These are phyloP conservation scores for Falcunculus frontatus DNA, from an alignment of 2,113 vertebrate species.

Conservation along the genomic window DNA sequence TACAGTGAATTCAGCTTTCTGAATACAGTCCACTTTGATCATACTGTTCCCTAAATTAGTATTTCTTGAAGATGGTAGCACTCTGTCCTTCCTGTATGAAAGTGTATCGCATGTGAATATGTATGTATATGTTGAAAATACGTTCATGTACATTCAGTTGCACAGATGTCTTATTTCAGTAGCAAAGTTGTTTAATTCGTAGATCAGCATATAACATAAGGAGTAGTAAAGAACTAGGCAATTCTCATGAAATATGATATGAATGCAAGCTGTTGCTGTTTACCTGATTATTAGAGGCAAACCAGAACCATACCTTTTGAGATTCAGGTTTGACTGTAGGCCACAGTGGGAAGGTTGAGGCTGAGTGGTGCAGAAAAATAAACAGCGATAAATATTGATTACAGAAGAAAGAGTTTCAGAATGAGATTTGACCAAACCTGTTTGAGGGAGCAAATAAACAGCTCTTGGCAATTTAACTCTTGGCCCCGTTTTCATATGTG, in stretches of 20 bases:
- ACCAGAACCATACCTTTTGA: neutral
- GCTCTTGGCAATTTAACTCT: neutral
- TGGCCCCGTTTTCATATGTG: accelerated
- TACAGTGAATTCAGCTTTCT: neutral
- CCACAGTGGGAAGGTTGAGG: neutral
- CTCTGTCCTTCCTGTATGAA: neutral
- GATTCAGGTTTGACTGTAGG: neutral
- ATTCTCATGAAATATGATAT: neutral
- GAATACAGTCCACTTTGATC: neutral
- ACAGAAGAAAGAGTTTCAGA: neutral
- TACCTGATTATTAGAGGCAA: neutral
- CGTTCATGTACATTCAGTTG: neutral
- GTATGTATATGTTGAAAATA: neutral
- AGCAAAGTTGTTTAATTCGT: neutral
- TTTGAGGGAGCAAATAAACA: neutral
- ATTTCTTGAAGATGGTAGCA: neutral
- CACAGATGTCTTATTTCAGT: neutral
- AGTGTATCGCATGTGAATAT: neutral
- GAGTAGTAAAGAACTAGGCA: neutral
- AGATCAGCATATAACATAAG: neutral
- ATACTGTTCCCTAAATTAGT: neutral
- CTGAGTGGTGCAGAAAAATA: neutral
- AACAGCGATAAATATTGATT: neutral
- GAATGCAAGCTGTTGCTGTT: neutral
- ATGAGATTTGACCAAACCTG: neutral